Base-by-base conservation (phyloP, 2,888 invertebrate genomes). In the Pyrrhosoma nymphula region DNA sequence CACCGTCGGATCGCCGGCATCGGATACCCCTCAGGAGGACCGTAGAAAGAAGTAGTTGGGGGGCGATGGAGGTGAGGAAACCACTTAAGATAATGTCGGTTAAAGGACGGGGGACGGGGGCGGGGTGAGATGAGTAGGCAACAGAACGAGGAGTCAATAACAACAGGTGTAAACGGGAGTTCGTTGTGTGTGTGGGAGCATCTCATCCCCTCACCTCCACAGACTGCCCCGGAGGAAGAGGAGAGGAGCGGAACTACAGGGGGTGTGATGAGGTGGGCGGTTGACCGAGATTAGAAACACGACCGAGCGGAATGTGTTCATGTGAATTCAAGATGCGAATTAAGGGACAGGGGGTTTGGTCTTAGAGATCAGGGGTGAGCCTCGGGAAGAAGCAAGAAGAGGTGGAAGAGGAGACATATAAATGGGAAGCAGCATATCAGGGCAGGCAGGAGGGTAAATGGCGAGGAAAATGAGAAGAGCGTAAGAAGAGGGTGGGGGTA, bases 91-190 rank as follows among this genome's bases (percentile, higher is more conserved):
- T 39, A 88, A 88, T 47, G 88, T 47, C 47, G 39, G 39, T 20
- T 60, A 18, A 88, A 16, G 88, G 55, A 88, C n/a, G 39, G 35
- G 88, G 35, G 55, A 60, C 60, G 60, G 60, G 18, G 6, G 60
- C 20, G 20, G 26, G 60, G 60, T 60, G 60, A 20, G 47, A 47
- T 47, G 47, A 47, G 47, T 2, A 47, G 47, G 55, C 26, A 88
- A 23, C 60, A 60, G 8, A 82, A 39, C 47, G n/a, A n/a, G 69
- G n/a, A 88, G 88, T 69, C 69, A 69, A 69, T 69, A 69, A 69
- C 69, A n/a, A 69, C 69, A 69, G 69, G 69, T 69, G 69, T 69
- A 69, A 69, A 69, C 69, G 69, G 69, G 69, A 69, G 69, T 69
- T n/a, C n/a, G n/a, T n/a, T 23, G 16, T 16, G 60, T 20, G 16